Evolutionary conservation across 2,797 vertebrate genomes (phyloP).

Genomic region (Rhincodon typus): DNA sequence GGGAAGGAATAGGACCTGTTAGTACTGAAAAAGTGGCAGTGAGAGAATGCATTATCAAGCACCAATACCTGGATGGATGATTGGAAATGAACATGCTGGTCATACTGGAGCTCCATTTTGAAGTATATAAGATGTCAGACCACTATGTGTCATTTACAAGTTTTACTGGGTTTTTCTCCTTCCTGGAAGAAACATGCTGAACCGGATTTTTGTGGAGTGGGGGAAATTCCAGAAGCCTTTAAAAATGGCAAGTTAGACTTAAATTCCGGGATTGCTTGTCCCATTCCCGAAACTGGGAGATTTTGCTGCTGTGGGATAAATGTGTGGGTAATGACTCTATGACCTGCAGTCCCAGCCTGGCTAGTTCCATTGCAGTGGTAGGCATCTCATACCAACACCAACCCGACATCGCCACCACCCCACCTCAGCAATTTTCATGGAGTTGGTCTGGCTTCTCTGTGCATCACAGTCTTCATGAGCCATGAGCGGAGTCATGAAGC

Average conservation of each 20-base stretch:
- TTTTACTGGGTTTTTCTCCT: too few species aligned
- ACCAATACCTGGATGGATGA: neutral
- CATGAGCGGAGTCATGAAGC: neutral
- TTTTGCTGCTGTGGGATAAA: neutral
- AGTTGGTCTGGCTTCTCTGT: neutral
- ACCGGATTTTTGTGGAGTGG: neutral
- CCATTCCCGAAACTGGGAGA: neutral
- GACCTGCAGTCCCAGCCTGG: too few species aligned
- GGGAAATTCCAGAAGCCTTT: neutral
- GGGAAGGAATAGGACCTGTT: neutral
- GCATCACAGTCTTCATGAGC: too few species aligned
- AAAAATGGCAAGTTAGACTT: neutral
- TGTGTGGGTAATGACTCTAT: too few species aligned
- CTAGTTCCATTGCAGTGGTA: neutral
- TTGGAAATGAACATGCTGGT: too few species aligned
- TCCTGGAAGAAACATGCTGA: neutral
- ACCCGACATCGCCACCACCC: too few species aligned
- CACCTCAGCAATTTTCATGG: neutral
- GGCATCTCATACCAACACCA: neutral
- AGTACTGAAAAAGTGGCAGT: too few species aligned
- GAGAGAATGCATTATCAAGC: neutral
- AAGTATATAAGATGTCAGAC: too few species aligned
- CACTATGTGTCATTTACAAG: too few species aligned
- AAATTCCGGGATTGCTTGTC: neutral
- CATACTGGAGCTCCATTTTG: too few species aligned